These are phyloP conservation scores for Asarcornis scutulata DNA, from an alignment of 2,113 vertebrate species.

Conservation along the genomic window DNA sequence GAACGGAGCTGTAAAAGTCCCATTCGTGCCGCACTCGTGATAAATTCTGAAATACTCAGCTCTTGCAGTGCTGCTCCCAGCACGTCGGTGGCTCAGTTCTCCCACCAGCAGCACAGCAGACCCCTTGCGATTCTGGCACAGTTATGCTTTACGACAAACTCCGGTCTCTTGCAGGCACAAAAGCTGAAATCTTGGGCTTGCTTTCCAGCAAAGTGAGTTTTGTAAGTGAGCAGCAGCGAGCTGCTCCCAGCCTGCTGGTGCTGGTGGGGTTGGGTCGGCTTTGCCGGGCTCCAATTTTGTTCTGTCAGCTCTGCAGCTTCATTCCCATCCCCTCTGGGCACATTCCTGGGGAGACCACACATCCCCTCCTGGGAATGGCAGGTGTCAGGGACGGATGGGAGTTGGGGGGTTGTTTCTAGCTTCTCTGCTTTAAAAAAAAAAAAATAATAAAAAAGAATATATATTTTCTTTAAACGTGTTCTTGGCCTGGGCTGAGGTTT, in stretches of 20 bases:
- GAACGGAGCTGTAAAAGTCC: constrained; percentile 46
- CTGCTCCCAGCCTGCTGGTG: background rate
- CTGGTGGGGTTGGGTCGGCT: background rate
- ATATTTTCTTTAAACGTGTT: background rate
- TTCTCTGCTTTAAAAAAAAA: background rate
- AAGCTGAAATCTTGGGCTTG: fast-evolving
- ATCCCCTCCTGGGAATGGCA: fast-evolving
- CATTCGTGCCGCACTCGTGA: background rate
- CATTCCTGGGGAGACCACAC: background rate
- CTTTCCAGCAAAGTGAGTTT: background rate
- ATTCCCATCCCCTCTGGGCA: background rate
- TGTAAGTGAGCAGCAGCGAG: background rate
- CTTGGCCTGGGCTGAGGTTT: background rate
- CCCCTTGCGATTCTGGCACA: background rate
- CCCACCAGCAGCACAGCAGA: constrained; percentile 21
- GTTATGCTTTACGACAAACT: background rate
- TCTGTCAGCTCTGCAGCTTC: background rate
- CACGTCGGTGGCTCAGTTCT: background rate
- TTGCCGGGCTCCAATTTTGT: background rate
- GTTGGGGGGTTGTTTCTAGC: fast-evolving
- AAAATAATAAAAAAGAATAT: too few species aligned
- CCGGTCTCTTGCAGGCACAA: background rate
- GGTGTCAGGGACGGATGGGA: background rate
- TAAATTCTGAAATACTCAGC: background rate
- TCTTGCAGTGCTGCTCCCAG: background rate